Evolutionary conservation across 2,113 vertebrate genomes (phyloP), one percentile per base, ranked within the genome.

Genomic region (Microtus oregoni): DNA sequence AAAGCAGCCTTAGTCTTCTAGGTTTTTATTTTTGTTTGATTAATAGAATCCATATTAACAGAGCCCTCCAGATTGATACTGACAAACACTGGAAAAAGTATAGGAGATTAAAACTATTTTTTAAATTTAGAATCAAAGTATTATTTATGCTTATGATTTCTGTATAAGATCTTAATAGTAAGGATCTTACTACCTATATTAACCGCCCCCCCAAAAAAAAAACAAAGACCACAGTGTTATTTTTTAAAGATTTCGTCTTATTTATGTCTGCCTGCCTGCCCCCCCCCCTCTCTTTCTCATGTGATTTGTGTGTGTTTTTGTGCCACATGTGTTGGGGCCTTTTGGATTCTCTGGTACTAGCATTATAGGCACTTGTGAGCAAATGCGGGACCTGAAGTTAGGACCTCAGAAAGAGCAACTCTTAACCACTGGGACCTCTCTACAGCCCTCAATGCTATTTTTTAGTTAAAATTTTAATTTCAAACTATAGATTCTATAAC

Each of bases 91-190:
- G 28, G 32, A 22, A 63, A 94, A 95, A 92, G 22, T 61, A 63
- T 47, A 90, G 68, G 35, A 58, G 7, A 95, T 82, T 77, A 81
- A 96, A 94, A 96, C 38, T 68, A 5, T 10, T 86, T 81, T 96
- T 92, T 30, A 63, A 68, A 75, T 58, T 20, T 90, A 50, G 55
- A 88, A n/a, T 70, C 20, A 92, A 95, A 96, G 79, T 89, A 85
- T 19, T 78, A 86, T 76, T 73, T 26, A 86, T 81, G 38, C 44
- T 87, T 92, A 72, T 22, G 52, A 67, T 93, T 93, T 88, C 13
- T 85, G 5, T 90, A 47, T 96, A 92, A 89, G 15, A 50, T 95
- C 85, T 89, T 61, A 92, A 89, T 70, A 86, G 1, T 82, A 75
- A 58, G 41, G 65, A 89, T 65, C 2, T 91, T 87, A 92, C n/a